phyloP scores from a whole-genome alignment of 2,113 vertebrate genomes.

The Martes martes region DNA sequence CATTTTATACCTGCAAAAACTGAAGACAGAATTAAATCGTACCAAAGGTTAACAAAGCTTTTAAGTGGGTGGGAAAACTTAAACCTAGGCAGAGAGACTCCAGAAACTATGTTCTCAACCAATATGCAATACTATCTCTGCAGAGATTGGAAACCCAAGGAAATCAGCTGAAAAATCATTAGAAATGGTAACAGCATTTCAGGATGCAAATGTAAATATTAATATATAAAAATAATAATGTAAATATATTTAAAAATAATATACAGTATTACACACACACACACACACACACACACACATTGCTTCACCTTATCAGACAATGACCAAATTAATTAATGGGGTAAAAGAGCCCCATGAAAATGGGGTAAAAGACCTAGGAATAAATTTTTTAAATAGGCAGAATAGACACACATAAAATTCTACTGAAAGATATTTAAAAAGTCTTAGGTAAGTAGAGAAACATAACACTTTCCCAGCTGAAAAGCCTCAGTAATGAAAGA shows the following conservation, averaged over 20 bases:
- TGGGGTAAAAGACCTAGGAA: neutral
- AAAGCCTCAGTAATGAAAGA: neutral
- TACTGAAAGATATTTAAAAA: constrained; percentile 23
- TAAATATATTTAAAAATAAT: neutral
- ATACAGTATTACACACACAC: neutral
- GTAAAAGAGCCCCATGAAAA: constrained; percentile 17
- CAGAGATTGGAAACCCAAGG: neutral
- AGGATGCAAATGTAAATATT: neutral
- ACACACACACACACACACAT: neutral
- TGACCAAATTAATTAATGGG: neutral
- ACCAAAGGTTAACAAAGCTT: neutral
- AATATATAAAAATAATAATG: neutral
- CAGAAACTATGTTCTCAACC: neutral
- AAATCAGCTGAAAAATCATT: neutral
- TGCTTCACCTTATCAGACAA: neutral
- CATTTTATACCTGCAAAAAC: neutral
- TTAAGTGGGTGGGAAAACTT: neutral
- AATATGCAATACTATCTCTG: neutral
- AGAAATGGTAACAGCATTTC: constrained; percentile 11
- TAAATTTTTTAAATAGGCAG: constrained; percentile 10
- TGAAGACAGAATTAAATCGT: neutral
- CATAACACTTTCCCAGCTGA: neutral
- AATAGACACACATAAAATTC: neutral
- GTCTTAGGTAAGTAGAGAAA: neutral
- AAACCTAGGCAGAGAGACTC: neutral